Evolutionary conservation across 2,797 vertebrate genomes (phyloP).

Genomic region (Squalus acanthias): DNA sequence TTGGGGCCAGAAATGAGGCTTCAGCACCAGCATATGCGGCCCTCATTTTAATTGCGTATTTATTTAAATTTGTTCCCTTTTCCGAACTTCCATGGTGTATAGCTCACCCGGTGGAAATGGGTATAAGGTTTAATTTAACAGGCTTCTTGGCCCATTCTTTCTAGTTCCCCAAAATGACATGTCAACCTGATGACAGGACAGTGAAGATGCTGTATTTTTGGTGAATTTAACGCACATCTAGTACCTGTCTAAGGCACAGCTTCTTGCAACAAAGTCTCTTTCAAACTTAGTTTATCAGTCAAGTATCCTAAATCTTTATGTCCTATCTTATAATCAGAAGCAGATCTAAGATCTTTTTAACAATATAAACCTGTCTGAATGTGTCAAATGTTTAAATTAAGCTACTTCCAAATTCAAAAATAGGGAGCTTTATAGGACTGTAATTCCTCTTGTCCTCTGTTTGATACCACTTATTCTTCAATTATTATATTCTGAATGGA

Average conservation of each 20-base stretch:
- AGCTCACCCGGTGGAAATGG: not conserved
- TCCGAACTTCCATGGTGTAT: not conserved
- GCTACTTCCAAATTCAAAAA: too few relatives aligned
- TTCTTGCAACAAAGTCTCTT: not conserved
- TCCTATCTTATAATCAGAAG: not conserved
- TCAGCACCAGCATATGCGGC: not conserved
- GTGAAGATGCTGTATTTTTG: not conserved
- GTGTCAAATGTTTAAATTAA: not conserved
- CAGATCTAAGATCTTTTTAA: not conserved
- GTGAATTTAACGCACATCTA: not conserved
- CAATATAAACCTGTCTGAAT: too few relatives aligned
- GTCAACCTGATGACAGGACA: not conserved
- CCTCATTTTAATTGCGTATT: not conserved
- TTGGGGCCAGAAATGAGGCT: not conserved
- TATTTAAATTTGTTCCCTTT: not conserved
- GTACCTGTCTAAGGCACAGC: not conserved
- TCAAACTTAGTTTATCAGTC: constrained; percentile 16
- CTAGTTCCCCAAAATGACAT: not conserved
- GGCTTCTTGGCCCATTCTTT: not conserved
- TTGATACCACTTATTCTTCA: too few relatives aligned
- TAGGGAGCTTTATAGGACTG: not conserved
- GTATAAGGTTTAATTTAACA: not conserved
- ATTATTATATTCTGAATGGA: not conserved
- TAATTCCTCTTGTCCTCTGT: not conserved
- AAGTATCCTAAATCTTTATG: not conserved